Evolutionary conservation across 2,888 invertebrate genomes (phyloP).

Genomic region (Taphrorychus bicolor): DNA sequence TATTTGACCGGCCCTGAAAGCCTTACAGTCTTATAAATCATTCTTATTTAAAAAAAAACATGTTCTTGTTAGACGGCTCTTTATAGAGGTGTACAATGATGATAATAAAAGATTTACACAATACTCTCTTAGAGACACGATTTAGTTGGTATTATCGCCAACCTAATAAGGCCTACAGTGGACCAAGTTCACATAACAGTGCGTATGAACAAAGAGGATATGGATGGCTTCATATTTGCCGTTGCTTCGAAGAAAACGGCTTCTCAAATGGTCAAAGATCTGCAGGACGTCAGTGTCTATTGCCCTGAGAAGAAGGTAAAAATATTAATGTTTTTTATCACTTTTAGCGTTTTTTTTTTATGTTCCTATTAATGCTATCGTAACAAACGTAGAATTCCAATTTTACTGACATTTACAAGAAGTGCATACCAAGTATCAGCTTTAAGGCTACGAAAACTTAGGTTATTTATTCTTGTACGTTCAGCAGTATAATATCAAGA

Average conservation of each 20-base stretch:
- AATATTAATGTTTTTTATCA: neutral
- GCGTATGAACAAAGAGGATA: constrained; percentile 86
- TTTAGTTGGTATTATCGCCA: constrained; percentile 84
- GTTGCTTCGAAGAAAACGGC: constrained; percentile 90
- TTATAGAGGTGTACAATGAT: neutral
- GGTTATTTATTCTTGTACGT: too few species aligned
- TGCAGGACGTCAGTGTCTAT: constrained; percentile 77
- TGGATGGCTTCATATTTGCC: constrained; percentile 93
- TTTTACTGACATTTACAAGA: constrained; percentile 5
- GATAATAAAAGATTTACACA: too few species aligned
- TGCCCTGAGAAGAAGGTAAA: constrained; percentile 54
- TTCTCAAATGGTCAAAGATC: constrained; percentile 84
- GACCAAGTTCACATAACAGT: constrained; percentile 90
- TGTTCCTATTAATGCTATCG: too few species aligned
- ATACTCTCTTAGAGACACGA: constrained; percentile 79
- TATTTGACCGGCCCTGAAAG: too few species aligned
- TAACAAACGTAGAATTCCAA: too few species aligned
- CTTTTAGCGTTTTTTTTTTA: too few species aligned
- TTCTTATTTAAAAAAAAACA: neutral
- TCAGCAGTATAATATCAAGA: too few species aligned
- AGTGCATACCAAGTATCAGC: too few species aligned
- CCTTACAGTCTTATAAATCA: constrained; percentile 2
- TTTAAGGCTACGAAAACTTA: too few species aligned
- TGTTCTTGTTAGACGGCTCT: too few species aligned
- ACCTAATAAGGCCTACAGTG: constrained; percentile 81